Evolutionary conservation across 2,797 vertebrate species (phyloP), one percentile per base, ranked within the genome.

Genomic region (Sebastes hubbsi): DNA sequence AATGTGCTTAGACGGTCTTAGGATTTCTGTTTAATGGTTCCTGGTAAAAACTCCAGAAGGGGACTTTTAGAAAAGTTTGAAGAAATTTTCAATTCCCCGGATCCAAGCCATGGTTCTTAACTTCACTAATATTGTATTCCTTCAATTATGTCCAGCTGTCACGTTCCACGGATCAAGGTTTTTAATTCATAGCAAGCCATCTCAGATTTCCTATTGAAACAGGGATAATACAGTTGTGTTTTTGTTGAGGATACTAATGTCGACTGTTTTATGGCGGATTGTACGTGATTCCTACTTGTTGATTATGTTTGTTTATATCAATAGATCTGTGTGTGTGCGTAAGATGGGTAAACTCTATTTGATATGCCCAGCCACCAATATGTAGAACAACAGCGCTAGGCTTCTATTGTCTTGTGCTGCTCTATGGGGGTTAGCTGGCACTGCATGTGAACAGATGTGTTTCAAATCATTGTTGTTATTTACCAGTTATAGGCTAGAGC

Each of bases 391-490:
- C 89, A 92, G 88, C 80, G 88, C 88, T 76, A 42, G 71, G 77
- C 78, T 83, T 84, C 88, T 69, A 93, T 95, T 95, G 94, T 95
- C 90, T 92, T 16, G 36, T 9, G 80, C 69, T 62, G 86, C 92
- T 91, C 87, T 91, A 74, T 85, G 80, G 92, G 92, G 93, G 89
- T 88, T 90, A 67, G 88, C 80, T 78, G 84, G 91, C 85, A 77
- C 75, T 74, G 83, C 87, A 80, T 59, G 75, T 84, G 87, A 93
- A 86, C 90, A 89, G 80, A 92, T 88, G 90, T 91, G 87, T 89
- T 92, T 91, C 89, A 92, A 56, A 92, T 93, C 85, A 88, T 91
- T 91, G 88, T 92, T 91, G 82, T 91, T 87, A 88, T 93, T 93
- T 93, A 91, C 88, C 91, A 92, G 83, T 87, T 79, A 91, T 81